These are phyloP conservation scores for Cyphomyrmex costatus DNA, from an alignment of 1,140 invertebrate genomes.

Conservation along the genomic window DNA sequence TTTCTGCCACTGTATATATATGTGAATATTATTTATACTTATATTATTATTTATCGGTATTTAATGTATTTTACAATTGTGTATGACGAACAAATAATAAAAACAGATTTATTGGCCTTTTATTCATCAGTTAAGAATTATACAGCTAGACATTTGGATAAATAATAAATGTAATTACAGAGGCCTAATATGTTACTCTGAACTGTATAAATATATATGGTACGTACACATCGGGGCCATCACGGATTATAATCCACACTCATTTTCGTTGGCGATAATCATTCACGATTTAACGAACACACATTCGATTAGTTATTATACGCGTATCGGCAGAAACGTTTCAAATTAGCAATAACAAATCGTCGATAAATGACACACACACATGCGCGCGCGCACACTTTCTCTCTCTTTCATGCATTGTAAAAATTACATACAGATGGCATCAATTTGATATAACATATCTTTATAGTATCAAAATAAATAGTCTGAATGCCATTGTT, in stretches of 20 bases:
- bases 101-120: slow-evolving; percentile 16
- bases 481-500: slow-evolving; percentile 52
- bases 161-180: slow-evolving; percentile 49
- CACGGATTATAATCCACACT: slow-evolving; percentile 39
- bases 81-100: neutral
- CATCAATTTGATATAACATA: slow-evolving; percentile 58
- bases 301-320: slow-evolving; percentile 17
- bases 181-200: slow-evolving; percentile 29
- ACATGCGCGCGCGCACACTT: neutral
- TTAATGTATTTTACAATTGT: slow-evolving; percentile 2
- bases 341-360: slow-evolving; percentile 38
- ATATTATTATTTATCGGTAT: slow-evolving; percentile 13
- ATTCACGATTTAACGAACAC: slow-evolving; percentile 34
- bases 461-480: slow-evolving; percentile 61
- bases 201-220: slow-evolving; percentile 23
- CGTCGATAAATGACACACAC: slow-evolving; percentile 11
- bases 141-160: slow-evolving; percentile 13
- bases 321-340: slow-evolving; percentile 20
- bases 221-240: slow-evolving; percentile 12
- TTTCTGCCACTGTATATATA: too few relatives aligned
- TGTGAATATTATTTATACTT: too few relatives aligned
- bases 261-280: slow-evolving; percentile 32
- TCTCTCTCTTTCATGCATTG: neutral
- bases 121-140: neutral
- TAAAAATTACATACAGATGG: slow-evolving; percentile 43